These are phyloP conservation scores for Coleophora deauratella DNA, from an alignment of 2,888 invertebrate genomes.

Conservation along the genomic window DNA sequence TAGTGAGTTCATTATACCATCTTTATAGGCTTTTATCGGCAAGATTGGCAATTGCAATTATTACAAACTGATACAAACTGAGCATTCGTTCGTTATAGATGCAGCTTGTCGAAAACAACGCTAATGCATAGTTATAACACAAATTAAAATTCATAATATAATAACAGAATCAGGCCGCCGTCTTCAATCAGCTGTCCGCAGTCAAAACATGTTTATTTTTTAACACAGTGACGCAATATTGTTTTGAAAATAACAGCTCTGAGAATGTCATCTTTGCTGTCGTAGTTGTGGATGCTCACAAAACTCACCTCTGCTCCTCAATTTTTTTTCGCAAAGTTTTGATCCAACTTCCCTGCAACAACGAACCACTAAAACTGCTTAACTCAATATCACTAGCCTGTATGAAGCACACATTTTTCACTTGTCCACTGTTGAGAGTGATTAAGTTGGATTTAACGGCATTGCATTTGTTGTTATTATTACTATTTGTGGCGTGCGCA, in stretches of 20 bases:
- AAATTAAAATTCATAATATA: no score
- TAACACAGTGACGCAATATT: slow-evolving; percentile 13
- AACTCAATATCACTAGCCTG: slow-evolving; percentile 8
- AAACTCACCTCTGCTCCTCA: slow-evolving; percentile 27
- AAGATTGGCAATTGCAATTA: no score
- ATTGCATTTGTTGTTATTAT: slow-evolving; percentile 31
- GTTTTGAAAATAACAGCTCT: slow-evolving; percentile 27
- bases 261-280: slow-evolving; percentile 24
- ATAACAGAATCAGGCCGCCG: no score
- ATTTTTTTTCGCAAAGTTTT: neutral
- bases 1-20: no score
- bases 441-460: slow-evolving; percentile 26
- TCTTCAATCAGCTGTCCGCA: no score
- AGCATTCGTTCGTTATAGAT: no score
- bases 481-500: slow-evolving; percentile 20
- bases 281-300: slow-evolving; percentile 23
- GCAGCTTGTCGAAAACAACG: no score
- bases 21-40: no score
- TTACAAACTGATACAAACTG: no score
- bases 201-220: slow-evolving; percentile 2
- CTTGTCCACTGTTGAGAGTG: slow-evolving; percentile 23
- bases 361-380: slow-evolving; percentile 15
- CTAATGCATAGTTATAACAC: no score
- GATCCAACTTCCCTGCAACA: slow-evolving; percentile 3
- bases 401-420: neutral